These are phyloP conservation scores for Euwallacea fornicatus DNA, from an alignment of 1,140 invertebrate species.

Conservation along the genomic window DNA sequence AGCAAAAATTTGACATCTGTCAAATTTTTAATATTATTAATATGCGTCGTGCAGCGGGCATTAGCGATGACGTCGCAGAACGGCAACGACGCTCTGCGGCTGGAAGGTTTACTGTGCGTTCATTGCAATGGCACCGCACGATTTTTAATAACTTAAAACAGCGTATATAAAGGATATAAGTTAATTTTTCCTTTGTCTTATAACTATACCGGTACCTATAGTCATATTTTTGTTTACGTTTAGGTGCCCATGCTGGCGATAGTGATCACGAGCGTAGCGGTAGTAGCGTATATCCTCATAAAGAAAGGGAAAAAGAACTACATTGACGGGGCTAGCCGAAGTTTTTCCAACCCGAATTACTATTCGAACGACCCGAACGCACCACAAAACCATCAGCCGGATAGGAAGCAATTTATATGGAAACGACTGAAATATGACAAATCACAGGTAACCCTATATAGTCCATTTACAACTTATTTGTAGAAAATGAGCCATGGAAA, in stretches of 20 bases:
- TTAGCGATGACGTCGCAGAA: no score
- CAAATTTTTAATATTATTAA: no score
- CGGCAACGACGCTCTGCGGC: no score
- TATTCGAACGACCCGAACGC: constrained; percentile 57
- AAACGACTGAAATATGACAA: constrained; percentile 72
- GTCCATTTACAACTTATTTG: not conserved
- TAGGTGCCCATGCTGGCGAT: constrained; percentile 52
- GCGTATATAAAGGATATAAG: not conserved
- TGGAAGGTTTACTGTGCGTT: no score
- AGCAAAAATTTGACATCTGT: no score
- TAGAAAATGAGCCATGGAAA: no score
- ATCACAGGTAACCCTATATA: constrained; percentile 59
- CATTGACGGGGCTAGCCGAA: constrained; percentile 61
- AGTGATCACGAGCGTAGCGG: constrained; percentile 53
- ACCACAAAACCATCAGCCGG: constrained; percentile 50
- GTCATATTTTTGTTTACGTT: constrained; percentile 13
- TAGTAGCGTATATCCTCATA: constrained; percentile 57
- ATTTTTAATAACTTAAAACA: constrained; percentile 2
- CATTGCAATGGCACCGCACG: not conserved
- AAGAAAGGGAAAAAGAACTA: constrained; percentile 63
- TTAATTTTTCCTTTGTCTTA: not conserved
- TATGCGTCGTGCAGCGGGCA: no score
- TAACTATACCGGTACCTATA: not conserved
- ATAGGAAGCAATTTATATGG: constrained; percentile 69
- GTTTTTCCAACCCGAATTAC: constrained; percentile 80